Evolutionary conservation across 2,888 invertebrate genomes (phyloP).

Genomic region (Stenurella melanura): DNA sequence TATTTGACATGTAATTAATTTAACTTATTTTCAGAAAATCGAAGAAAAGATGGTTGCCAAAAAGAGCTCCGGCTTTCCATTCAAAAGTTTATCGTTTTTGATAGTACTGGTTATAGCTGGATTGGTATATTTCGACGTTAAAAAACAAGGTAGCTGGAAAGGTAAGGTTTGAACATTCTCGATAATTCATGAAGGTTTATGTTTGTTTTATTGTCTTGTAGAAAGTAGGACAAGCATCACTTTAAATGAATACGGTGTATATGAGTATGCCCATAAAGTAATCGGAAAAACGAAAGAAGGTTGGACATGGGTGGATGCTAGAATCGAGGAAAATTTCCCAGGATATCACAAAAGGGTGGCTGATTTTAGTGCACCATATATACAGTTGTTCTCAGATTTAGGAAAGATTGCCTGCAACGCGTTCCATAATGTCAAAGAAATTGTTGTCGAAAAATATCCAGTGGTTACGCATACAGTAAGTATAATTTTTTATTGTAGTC

Average conservation of each 20-base stretch:
- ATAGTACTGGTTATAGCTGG: slow-evolving; percentile 78
- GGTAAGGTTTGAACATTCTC: slow-evolving; percentile 73
- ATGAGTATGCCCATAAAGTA: slow-evolving; percentile 79
- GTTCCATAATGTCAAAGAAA: slow-evolving; percentile 60
- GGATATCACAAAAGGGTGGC: slow-evolving; percentile 78
- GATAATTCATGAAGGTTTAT: slow-evolving; percentile 24
- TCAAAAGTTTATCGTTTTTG: slow-evolving; percentile 80
- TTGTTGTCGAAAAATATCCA: slow-evolving; percentile 71
- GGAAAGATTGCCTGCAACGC: slow-evolving; percentile 76
- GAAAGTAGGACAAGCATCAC: slow-evolving; percentile 76
- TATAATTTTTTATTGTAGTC: slow-evolving; percentile 50
- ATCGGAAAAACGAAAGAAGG: slow-evolving; percentile 79
- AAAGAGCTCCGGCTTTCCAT: slow-evolving; percentile 75
- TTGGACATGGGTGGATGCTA: slow-evolving; percentile 79
- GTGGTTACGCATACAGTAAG: slow-evolving; percentile 75
- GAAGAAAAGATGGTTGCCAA: slow-evolving; percentile 72
- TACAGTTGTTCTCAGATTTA: slow-evolving; percentile 78
- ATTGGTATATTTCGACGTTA: slow-evolving; percentile 80
- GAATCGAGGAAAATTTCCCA: slow-evolving; percentile 82
- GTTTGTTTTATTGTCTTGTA: slow-evolving; percentile 34
- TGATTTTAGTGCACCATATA: slow-evolving; percentile 78
- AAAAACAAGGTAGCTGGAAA: slow-evolving; percentile 81
- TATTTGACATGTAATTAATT: too few relatives aligned
- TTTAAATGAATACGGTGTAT: slow-evolving; percentile 79
- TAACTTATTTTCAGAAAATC: slow-evolving; percentile 69